Conservation (phyloP, 2,888 invertebrate species). For the Tetheella fluctuosa region DNA sequence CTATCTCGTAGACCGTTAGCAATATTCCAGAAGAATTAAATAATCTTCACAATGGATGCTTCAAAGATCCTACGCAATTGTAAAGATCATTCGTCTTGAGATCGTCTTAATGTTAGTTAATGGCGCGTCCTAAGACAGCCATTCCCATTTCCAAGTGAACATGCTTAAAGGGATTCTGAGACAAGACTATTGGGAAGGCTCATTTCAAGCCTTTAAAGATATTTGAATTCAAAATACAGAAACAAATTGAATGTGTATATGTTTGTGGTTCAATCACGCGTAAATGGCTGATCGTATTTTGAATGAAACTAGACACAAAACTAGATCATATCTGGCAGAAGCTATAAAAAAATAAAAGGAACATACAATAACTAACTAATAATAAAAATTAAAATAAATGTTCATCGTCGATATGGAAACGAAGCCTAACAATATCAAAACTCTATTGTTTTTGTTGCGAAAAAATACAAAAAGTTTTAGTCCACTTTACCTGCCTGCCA, state of each 20-base stretch:
- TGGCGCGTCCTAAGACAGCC: slow-evolving; percentile 31
- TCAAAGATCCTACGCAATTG: slow-evolving; percentile 21
- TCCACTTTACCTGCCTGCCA: not conserved
- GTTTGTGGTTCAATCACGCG: too few species aligned
- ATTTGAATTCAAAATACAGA: not conserved
- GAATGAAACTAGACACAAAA: too few species aligned
- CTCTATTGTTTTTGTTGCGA: not conserved
- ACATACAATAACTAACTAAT: too few species aligned
- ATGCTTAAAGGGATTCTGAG: slow-evolving; percentile 23
- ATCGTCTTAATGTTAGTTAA: slow-evolving; percentile 28
- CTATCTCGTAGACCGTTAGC: slow-evolving; percentile 21
- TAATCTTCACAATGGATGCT: slow-evolving; percentile 29
- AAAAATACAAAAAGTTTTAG: not conserved
- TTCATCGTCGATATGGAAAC: not conserved
- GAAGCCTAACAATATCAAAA: not conserved
- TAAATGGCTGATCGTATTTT: too few species aligned
- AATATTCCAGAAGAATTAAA: slow-evolving; percentile 31
- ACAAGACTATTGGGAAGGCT: slow-evolving; percentile 8
- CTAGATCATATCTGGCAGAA: too few species aligned
- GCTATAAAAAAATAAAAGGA: too few species aligned
- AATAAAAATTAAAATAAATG: not conserved
- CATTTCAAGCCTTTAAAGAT: not conserved
- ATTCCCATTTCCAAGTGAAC: slow-evolving; percentile 19
- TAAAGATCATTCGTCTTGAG: slow-evolving; percentile 25
- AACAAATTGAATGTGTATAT: not conserved